Conservation (phyloP, 2,888 invertebrate species). For the Norana najaformis region DNA sequence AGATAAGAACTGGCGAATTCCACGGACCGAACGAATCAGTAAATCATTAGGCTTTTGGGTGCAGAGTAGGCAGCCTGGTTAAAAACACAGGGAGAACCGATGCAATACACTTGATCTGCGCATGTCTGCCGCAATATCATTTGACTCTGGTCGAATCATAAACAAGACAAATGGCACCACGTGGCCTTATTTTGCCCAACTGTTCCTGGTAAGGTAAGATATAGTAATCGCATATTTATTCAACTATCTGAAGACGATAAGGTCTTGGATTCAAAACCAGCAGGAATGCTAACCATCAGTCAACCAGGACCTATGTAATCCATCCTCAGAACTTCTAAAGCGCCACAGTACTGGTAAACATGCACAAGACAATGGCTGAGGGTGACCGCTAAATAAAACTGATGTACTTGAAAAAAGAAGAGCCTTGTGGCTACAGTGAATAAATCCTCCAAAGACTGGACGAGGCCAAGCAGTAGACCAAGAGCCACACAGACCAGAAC, state of each 20-base stretch:
- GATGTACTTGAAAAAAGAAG: too few relatives aligned
- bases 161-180: background rate
- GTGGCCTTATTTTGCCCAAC: background rate
- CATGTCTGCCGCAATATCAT: background rate
- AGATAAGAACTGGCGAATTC: conserved; percentile 5
- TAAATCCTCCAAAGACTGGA: too few relatives aligned
- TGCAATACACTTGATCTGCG: background rate
- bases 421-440: too few relatives aligned
- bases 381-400: too few relatives aligned
- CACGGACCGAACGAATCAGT: background rate
- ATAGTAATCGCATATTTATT: background rate
- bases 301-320: too few relatives aligned
- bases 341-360: too few relatives aligned
- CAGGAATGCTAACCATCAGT: background rate
- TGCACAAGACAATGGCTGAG: too few relatives aligned
- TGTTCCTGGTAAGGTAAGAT: background rate
- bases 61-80: background rate
- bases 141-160: background rate
- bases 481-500: too few relatives aligned
- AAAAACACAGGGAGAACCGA: background rate
- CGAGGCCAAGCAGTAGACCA: too few relatives aligned
- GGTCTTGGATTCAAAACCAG: background rate
- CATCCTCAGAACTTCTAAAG: too few relatives aligned
- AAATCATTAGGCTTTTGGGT: background rate
- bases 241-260: background rate